phyloP scores from a whole-genome alignment of 2,113 vertebrate genomes.

The Meriones unguiculatus region DNA sequence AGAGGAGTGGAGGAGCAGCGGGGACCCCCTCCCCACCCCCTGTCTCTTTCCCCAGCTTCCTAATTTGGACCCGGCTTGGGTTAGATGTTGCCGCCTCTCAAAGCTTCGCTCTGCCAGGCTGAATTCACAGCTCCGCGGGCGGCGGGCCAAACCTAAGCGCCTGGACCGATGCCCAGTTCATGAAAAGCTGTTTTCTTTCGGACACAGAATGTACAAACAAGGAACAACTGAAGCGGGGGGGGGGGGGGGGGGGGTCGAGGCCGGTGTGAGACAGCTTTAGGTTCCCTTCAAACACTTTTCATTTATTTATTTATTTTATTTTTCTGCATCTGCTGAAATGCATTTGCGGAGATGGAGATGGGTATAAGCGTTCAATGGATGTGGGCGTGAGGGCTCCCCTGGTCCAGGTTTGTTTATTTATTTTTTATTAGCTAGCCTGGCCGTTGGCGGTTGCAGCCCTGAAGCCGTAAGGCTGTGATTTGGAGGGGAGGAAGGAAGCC shows the following conservation, averaged over 20 bases:
- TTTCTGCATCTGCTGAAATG: not conserved
- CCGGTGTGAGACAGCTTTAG: constrained; percentile 10
- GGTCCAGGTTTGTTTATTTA: constrained; percentile 41
- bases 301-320: not conserved
- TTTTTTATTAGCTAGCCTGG: constrained; percentile 32
- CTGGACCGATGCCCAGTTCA: constrained; percentile 65
- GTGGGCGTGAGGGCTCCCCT: constrained; percentile 17
- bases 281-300: constrained; percentile 1
- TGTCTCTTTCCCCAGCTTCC: not conserved
- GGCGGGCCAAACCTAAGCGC: constrained; percentile 9
- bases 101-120: not conserved
- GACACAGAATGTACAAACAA: constrained; percentile 60
- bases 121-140: constrained; percentile 54
- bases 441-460: not conserved
- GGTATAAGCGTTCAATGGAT: not conserved
- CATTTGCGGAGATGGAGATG: not conserved
- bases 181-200: constrained; percentile 60
- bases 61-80: constrained; percentile 30
- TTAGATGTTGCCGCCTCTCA: constrained; percentile 44
- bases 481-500: not conserved
- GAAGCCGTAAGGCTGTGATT: not conserved
- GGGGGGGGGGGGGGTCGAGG: not conserved
- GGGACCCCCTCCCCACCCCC: not conserved
- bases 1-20: not conserved
- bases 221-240: constrained; percentile 16